phyloP scores from a whole-genome alignment of 2,113 vertebrate species.

The Sardina pilchardus region DNA sequence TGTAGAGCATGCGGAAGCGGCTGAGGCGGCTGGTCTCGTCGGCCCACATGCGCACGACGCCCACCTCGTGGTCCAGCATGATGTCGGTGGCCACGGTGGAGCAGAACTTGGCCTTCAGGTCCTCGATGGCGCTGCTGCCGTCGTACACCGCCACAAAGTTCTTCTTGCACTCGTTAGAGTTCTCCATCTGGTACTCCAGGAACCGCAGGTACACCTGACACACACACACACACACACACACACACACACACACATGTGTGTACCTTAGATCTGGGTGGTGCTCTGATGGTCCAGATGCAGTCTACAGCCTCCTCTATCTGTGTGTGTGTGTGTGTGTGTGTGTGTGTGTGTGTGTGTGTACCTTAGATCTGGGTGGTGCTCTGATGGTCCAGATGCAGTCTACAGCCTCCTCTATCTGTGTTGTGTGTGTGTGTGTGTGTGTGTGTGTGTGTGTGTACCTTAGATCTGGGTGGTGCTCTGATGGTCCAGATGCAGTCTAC shows the following conservation, averaged over 20 bases:
- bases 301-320: too few relatives aligned
- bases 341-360: neutral
- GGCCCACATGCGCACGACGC: constrained; percentile 95
- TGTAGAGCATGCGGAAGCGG: constrained; percentile 92
- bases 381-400: too few relatives aligned
- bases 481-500: too few relatives aligned
- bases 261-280: too few relatives aligned
- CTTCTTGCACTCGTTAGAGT: constrained; percentile 96
- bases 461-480: too few relatives aligned
- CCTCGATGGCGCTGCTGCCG: constrained; percentile 92
- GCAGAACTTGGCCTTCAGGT: constrained; percentile 96
- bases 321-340: neutral
- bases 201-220: constrained; percentile 90
- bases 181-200: constrained; percentile 95
- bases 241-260: neutral
- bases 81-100: constrained; percentile 94
- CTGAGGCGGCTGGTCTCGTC: constrained; percentile 90
- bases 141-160: constrained; percentile 97
- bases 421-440: neutral
- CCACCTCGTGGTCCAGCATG: constrained; percentile 82
- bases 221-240: constrained; percentile 14
- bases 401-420: too few relatives aligned
- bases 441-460: neutral
- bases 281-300: neutral
- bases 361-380: too few relatives aligned